Evolutionary conservation across 2,888 invertebrate genomes (phyloP), one percentile per base, ranked within the genome.

Genomic region (Microplitis deprimator): DNA sequence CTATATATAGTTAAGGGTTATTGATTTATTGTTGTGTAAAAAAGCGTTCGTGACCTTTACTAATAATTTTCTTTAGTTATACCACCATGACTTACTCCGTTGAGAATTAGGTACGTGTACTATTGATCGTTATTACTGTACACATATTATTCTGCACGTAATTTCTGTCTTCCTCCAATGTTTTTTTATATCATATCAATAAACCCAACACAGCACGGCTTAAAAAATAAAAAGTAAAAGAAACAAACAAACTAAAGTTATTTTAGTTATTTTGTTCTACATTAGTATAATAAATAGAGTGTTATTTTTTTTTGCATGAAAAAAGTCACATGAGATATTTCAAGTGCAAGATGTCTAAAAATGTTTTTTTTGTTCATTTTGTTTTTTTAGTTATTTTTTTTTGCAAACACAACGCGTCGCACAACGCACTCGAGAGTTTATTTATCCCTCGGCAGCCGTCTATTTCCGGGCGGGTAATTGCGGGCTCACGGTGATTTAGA

Each of bases 391-490:
- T 29, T 4, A 4, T 50, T 50, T 50, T 13, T 41, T 50, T 50
- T 50, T 10, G 13, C 50, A 50, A 50, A 13, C 8, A 13, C 8
- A 50, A 13, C 50, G 50, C 13, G 50, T 50, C 50, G 50, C 50
- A 50, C 50, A 13, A 50, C 50, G 50, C 50, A 72, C 68, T 61
- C 72, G 6, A 40, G 72, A 72, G 61, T 76, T 76, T 68, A 72
- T 76, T 72, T 76, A 72, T 76, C 76, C 72, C 76, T 72, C 72
- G 75, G 78, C 78, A 68, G 76, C 73, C 77, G 79, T 77, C 80
- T 82, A 81, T 82, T 80, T 81, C 81, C 80, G 80, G 75, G 75
- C 75, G 77, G 73, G 77, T 81, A 82, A 82, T 82, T 82, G 79
- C 82, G 79, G 77, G 77, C 72, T 76, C 76, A 72, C 76, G 39